phyloP scores from a whole-genome alignment of 2,113 vertebrate genomes.

The Pterocles orientalis region DNA sequence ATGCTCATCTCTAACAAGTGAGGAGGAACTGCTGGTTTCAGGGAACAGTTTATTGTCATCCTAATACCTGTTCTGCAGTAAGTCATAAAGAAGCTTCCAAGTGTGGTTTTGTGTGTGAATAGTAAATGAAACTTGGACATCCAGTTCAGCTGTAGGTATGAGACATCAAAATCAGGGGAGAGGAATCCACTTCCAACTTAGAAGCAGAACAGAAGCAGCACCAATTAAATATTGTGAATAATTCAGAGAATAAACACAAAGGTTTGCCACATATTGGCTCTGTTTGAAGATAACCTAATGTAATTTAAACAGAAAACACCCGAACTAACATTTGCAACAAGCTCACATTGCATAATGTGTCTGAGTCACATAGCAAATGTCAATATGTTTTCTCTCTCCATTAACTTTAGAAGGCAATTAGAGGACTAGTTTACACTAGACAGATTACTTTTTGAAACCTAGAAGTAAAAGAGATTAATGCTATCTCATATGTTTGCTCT shows the following conservation, averaged over 20 bases:
- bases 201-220: background rate
- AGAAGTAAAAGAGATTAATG: slow-evolving; percentile 48
- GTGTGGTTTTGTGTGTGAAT: background rate
- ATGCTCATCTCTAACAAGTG: background rate
- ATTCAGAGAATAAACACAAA: slow-evolving; percentile 22
- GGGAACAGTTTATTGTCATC: background rate
- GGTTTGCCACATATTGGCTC: background rate
- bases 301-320: slow-evolving; percentile 24
- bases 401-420: slow-evolving; percentile 65
- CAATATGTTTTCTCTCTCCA: slow-evolving; percentile 61
- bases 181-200: background rate
- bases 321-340: slow-evolving; percentile 20
- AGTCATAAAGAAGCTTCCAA: background rate
- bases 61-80: background rate
- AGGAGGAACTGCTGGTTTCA: background rate
- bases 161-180: background rate
- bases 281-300: slow-evolving; percentile 14
- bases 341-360: background rate
- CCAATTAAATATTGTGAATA: background rate
- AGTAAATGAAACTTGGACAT: background rate
- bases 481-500: slow-evolving; percentile 30
- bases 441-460: slow-evolving; percentile 47
- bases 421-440: slow-evolving; percentile 55
- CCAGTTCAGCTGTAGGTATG: background rate
- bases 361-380: slow-evolving; percentile 24